phyloP scores from a whole-genome alignment of 2,797 vertebrate genomes.

The Thalassophryne amazonica region DNA sequence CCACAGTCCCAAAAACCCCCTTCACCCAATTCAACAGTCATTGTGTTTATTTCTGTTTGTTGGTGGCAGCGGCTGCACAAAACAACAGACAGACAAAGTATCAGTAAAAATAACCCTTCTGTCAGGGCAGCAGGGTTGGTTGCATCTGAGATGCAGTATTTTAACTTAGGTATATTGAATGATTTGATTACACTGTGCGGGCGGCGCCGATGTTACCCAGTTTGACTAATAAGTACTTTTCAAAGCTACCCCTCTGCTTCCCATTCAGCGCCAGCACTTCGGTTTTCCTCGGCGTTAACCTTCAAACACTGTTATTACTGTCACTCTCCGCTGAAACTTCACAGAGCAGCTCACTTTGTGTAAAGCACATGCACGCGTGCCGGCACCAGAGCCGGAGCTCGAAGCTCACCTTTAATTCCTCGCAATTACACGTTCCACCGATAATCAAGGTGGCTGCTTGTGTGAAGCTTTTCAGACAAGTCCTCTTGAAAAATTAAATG shows the following conservation, averaged over 20 bases:
- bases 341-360: slow-evolving; percentile 56
- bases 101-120: slow-evolving; percentile 72
- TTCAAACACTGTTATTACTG: slow-evolving; percentile 78
- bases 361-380: slow-evolving; percentile 10
- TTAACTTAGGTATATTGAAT: slow-evolving; percentile 81
- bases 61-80: slow-evolving; percentile 64
- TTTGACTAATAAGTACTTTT: slow-evolving; percentile 88
- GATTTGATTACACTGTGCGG: slow-evolving; percentile 85
- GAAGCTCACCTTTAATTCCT: slow-evolving; percentile 61
- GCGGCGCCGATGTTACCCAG: slow-evolving; percentile 82
- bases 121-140: slow-evolving; percentile 63
- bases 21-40: slow-evolving; percentile 38
- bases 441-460: slow-evolving; percentile 35
- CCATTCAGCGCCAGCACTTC: slow-evolving; percentile 62
- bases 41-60: slow-evolving; percentile 86
- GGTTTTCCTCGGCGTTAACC: slow-evolving; percentile 76
- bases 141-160: slow-evolving; percentile 79
- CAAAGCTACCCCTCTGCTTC: slow-evolving; percentile 68
- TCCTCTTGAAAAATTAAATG: slow-evolving; percentile 28
- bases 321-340: slow-evolving; percentile 68
- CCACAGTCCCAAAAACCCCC: slow-evolving; percentile 11
- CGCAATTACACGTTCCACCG: slow-evolving; percentile 53
- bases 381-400: slow-evolving; percentile 28
- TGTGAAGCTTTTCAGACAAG: slow-evolving; percentile 20
- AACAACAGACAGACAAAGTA: slow-evolving; percentile 54